Evolutionary conservation across 1,140 invertebrate genomes (phyloP).

Genomic region (Aphelenchoides avenae): DNA sequence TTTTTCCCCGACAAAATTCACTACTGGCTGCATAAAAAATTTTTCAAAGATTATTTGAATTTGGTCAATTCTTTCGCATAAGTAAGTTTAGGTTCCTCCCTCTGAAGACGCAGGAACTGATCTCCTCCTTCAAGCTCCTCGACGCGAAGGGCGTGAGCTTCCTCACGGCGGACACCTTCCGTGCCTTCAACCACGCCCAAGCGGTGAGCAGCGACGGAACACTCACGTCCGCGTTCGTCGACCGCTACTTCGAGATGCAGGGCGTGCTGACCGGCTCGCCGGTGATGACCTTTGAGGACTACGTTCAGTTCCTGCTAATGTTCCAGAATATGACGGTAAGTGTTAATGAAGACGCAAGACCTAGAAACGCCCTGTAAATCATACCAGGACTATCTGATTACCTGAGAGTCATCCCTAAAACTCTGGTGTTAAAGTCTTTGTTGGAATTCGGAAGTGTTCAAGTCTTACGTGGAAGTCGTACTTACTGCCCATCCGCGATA

Average conservation of each 20-base stretch:
- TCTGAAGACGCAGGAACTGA: slow-evolving; percentile 29
- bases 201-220: slow-evolving; percentile 19
- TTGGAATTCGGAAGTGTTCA: too few species aligned
- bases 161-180: slow-evolving; percentile 15
- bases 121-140: slow-evolving; percentile 22
- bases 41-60: background rate
- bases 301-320: slow-evolving; percentile 26
- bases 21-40: too few species aligned
- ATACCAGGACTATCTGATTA: too few species aligned
- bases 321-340: slow-evolving; percentile 27
- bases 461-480: too few species aligned
- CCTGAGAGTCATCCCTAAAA: too few species aligned
- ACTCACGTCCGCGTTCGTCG: slow-evolving; percentile 22
- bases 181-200: too few species aligned
- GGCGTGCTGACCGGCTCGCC: slow-evolving; percentile 15
- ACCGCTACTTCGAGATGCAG: slow-evolving; percentile 25
- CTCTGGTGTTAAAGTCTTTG: too few species aligned
- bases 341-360: too few species aligned
- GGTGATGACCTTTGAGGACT: slow-evolving; percentile 30
- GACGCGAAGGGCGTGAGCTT: slow-evolving; percentile 11
- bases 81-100: slow-evolving; percentile 32
- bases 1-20: too few species aligned
- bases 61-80: background rate
- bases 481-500: too few species aligned
- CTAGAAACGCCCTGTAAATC: too few species aligned